Evolutionary conservation across 1,140 invertebrate genomes (phyloP).

Genomic region (Agraylea sexmaculata): DNA sequence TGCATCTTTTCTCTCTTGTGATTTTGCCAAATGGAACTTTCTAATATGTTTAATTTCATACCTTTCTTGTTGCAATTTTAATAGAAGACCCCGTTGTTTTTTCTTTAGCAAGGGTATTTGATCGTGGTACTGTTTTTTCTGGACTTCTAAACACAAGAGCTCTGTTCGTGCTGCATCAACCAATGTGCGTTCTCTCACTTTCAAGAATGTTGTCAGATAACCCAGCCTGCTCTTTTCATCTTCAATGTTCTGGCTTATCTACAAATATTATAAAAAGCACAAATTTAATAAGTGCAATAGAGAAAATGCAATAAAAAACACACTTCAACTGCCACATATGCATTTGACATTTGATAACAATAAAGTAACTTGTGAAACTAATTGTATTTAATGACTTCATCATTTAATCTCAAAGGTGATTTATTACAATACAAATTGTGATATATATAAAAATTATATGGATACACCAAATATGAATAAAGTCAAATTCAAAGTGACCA

Average conservation of each 20-base stretch:
- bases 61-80: slow-evolving; percentile 18
- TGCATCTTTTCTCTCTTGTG: slow-evolving; percentile 12
- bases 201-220: slow-evolving; percentile 14
- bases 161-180: slow-evolving; percentile 16
- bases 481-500: too few species aligned
- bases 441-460: too few species aligned
- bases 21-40: slow-evolving; percentile 19
- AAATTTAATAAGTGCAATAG: too few species aligned
- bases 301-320: too few species aligned
- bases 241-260: slow-evolving; percentile 17
- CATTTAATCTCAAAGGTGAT: too few species aligned
- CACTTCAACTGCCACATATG: too few species aligned
- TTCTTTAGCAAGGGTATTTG: slow-evolving; percentile 15
- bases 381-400: too few species aligned
- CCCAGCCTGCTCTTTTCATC: slow-evolving; percentile 17
- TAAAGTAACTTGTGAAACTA: too few species aligned
- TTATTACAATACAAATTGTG: too few species aligned
- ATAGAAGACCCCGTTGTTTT: slow-evolving; percentile 15
- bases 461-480: too few species aligned
- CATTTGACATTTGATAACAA: too few species aligned
- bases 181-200: slow-evolving; percentile 15
- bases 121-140: slow-evolving; percentile 13
- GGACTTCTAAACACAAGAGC: slow-evolving; percentile 15
- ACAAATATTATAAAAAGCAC: too few species aligned
- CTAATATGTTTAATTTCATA: slow-evolving; percentile 20